Evolutionary conservation across 2,113 vertebrate genomes (phyloP).

Genomic region (Mohoua ochrocephala): DNA sequence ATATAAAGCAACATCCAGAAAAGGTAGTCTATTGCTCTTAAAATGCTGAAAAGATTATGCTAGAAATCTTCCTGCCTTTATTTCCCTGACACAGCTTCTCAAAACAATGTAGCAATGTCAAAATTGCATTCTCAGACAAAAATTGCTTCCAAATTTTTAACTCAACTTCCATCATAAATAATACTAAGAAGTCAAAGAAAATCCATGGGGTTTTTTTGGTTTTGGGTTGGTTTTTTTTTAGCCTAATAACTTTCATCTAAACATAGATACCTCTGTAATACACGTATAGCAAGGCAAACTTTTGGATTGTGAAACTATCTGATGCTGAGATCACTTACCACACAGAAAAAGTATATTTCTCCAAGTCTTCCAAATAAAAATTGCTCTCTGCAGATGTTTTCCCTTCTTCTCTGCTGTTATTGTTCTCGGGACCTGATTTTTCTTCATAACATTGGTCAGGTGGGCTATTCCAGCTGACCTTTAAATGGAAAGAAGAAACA

Average conservation of each 20-base stretch:
- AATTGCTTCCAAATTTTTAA: background rate
- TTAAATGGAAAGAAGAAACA: background rate
- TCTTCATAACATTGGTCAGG: background rate
- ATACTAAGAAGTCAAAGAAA: background rate
- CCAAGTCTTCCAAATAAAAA: slow-evolving; percentile 66
- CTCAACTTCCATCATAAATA: background rate
- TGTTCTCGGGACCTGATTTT: background rate
- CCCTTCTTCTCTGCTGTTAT: background rate
- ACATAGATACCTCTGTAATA: background rate
- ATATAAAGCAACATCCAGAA: background rate
- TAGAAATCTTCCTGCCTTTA: background rate
- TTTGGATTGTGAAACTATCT: background rate
- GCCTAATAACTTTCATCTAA: background rate
- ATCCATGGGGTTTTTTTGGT: background rate
- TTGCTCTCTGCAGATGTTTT: background rate
- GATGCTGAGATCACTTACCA: slow-evolving; percentile 49
- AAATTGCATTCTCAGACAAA: background rate
- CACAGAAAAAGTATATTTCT: slow-evolving; percentile 71
- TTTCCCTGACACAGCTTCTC: background rate
- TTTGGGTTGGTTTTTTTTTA: background rate
- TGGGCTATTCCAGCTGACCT: background rate
- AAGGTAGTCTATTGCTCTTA: background rate
- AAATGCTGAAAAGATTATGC: background rate
- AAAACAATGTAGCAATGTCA: background rate
- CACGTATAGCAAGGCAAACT: background rate